Evolutionary conservation across 2,113 vertebrate genomes (phyloP).

Genomic region (Limnothrissa miodon): DNA sequence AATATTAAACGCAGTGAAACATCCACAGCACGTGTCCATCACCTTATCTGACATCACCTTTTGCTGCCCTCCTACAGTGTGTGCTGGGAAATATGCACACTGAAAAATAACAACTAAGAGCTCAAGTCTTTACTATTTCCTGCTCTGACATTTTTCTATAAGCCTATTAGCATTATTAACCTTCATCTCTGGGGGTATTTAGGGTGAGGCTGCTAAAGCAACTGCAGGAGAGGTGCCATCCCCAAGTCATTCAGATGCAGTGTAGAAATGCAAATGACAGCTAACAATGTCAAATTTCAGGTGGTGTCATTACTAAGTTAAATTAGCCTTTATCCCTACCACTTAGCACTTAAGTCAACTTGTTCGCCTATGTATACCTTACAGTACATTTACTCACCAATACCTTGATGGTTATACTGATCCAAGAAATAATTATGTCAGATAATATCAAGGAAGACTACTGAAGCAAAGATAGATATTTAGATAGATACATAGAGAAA

Average conservation of each 20-base stretch:
- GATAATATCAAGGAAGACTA: background rate
- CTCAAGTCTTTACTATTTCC: background rate
- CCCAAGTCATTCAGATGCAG: background rate
- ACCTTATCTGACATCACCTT: background rate
- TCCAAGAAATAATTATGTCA: background rate
- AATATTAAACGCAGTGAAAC: background rate
- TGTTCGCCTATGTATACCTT: background rate
- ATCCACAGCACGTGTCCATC: background rate
- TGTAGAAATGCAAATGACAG: background rate
- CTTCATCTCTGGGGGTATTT: background rate
- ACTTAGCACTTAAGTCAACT: background rate
- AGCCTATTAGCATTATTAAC: background rate
- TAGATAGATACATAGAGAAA: too few species aligned
- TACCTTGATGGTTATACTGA: background rate
- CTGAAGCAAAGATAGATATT: too few species aligned
- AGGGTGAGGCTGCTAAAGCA: background rate
- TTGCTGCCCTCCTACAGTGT: background rate
- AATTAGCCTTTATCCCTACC: background rate
- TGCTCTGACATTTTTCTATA: background rate
- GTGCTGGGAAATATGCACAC: background rate
- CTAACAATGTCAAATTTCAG: background rate
- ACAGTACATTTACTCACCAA: background rate
- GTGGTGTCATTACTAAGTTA: background rate
- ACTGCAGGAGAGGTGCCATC: background rate
- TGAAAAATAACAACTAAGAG: background rate